Evolutionary conservation across 2,888 invertebrate species (phyloP), one percentile per base, ranked within the genome.

Genomic region (Brachypterus glaber): DNA sequence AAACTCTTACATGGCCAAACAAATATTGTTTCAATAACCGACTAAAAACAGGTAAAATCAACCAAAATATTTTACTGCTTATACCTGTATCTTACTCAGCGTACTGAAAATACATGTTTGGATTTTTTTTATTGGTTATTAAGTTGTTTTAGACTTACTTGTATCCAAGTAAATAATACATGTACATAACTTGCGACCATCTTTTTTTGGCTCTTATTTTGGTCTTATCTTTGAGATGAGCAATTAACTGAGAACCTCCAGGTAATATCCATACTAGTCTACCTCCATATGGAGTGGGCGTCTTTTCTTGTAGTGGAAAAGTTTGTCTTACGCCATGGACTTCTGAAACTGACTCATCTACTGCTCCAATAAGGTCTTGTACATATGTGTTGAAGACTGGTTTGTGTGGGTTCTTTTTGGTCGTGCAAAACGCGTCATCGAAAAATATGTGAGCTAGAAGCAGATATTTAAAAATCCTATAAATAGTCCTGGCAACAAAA

Each of bases 111-210:
- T n/a, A n/a, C n/a, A n/a, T n/a, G n/a, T n/a, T n/a, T n/a, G n/a
- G n/a, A n/a, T n/a, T n/a, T n/a, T n/a, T n/a, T n/a, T n/a, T n/a
- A n/a, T n/a, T n/a, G n/a, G 3, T 17, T 5, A 15, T 9, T 32
- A 18, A 32, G 27, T 36, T 13, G n/a, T 8, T 25, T 12, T 35
- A 26, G 26, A 83, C 83, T 33, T 86, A 73, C 41, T 80, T 78
- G 58, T 82, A 80, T 0, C 90, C 90, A 24, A 91, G 70, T 48
- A 91, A 70, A 57, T 89, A 91, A 65, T 90, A 91, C 90, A 91
- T 90, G 65, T 91, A 91, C 90, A 91, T 91, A 7, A 83, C 83
- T 74, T 92, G 92, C 33, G 90, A 90, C 92, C 92, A 93, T 41
- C 93, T 74, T 62, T 93, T 93, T 58, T 86, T 82, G 54, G 88